A percentile compares a stretch with the other conserved stretches of the same genome.
Evolutionary conservation across 2,113 vertebrate genomes (phyloP).

Genomic region (Ammospiza caudacuta): DNA sequence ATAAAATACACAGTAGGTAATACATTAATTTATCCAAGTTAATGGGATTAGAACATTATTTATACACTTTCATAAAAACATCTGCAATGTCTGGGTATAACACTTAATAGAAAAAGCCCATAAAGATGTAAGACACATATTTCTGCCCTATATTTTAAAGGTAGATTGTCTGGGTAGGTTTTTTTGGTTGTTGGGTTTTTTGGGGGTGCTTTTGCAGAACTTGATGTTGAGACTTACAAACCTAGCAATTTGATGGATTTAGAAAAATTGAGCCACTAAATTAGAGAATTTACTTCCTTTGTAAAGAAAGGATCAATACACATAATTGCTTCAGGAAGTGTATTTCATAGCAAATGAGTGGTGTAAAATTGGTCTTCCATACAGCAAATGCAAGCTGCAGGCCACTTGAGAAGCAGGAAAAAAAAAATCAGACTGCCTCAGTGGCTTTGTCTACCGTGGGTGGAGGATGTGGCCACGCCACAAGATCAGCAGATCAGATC

Average conservation of each 20-base stretch:
- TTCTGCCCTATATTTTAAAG: neutral
- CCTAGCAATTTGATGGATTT: neutral
- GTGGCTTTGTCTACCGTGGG: conserved; percentile 76
- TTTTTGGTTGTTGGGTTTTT: neutral
- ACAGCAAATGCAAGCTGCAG: conserved; percentile 50
- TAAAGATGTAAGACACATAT: neutral
- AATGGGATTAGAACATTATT: neutral
- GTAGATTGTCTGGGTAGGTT: neutral
- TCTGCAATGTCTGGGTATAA: neutral
- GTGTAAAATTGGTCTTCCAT: conserved; percentile 75
- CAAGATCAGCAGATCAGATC: conserved; percentile 83
- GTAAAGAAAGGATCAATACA: conserved; percentile 33
- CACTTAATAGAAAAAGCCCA: neutral
- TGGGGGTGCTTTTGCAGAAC: neutral
- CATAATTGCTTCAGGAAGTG: conserved; percentile 63
- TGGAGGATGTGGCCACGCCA: conserved; percentile 73
- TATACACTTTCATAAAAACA: neutral
- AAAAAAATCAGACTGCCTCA: neutral
- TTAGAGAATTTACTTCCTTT: conserved; percentile 21
- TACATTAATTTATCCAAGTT: neutral
- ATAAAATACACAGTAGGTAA: neutral
- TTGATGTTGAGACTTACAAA: conserved; percentile 1
- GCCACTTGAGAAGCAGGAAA: conserved; percentile 51
- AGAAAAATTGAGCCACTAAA: conserved; percentile 11
- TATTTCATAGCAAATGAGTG: conserved; percentile 70